Evolutionary conservation across 1,140 invertebrate genomes (phyloP).

Genomic region (Bicyclus anynana): DNA sequence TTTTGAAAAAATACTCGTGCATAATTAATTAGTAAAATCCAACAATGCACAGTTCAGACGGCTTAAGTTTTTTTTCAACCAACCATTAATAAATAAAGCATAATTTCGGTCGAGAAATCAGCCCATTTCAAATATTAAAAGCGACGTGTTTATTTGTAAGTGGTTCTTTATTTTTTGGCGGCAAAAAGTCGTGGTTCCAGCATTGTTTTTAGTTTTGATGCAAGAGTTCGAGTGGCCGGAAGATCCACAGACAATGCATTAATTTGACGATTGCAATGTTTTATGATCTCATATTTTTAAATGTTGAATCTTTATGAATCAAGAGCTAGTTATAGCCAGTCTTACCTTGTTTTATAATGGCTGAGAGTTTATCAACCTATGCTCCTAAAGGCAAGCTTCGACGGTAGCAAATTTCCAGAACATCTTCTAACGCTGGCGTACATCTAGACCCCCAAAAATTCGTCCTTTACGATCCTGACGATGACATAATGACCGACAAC

Average conservation of each 20-base stretch:
- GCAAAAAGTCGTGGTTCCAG: slow-evolving; percentile 20
- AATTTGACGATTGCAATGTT: slow-evolving; percentile 15
- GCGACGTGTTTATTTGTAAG: slow-evolving; percentile 24
- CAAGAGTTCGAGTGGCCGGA: slow-evolving; percentile 25
- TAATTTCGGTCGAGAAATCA: slow-evolving; percentile 21
- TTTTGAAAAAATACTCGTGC: too few relatives aligned
- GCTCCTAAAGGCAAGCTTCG: too few relatives aligned
- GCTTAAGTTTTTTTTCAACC: slow-evolving; percentile 12
- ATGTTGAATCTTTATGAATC: slow-evolving; percentile 2
- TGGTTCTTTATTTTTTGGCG: slow-evolving; percentile 24
- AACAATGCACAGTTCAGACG: background rate
- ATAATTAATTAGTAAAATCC: too few relatives aligned
- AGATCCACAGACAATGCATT: slow-evolving; percentile 22
- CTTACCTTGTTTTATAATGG: too few relatives aligned
- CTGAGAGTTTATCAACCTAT: too few relatives aligned
- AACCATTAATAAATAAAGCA: slow-evolving; percentile 17
- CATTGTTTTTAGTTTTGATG: slow-evolving; percentile 31
- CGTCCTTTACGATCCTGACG: too few relatives aligned
- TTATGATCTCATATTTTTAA: slow-evolving; percentile 10
- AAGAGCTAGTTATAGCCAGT: background rate
- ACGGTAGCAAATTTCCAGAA: too few relatives aligned
- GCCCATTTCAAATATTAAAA: slow-evolving; percentile 24
- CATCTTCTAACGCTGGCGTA: too few relatives aligned
- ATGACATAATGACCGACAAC: too few relatives aligned
- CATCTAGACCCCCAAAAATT: too few relatives aligned